Percentiles rank a stretch among this genome's conserved stretches.
These are phyloP conservation scores for Drosophila nigritarsus DNA, from an alignment of 2,888 invertebrate genomes.

Conservation along the genomic window DNA sequence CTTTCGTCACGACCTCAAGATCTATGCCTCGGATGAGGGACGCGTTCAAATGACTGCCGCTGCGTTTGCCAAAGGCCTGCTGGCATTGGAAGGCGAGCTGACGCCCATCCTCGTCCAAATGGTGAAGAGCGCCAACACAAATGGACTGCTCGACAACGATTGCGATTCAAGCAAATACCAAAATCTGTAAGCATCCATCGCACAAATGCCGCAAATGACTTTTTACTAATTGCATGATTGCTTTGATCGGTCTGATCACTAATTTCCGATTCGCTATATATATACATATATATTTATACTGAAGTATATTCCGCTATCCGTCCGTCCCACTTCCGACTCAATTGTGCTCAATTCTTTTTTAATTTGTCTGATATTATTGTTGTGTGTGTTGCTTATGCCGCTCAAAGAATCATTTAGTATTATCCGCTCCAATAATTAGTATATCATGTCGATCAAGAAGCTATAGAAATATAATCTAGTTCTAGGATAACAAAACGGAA, in stretches of 20 bases:
- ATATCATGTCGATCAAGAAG: not conserved
- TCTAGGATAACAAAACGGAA: not conserved
- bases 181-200: conserved; percentile 90
- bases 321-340: not conserved
- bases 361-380: not conserved
- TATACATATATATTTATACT: not conserved
- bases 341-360: not conserved
- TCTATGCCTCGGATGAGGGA: conserved; percentile 99
- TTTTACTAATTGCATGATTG: not conserved
- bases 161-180: conserved; percentile 98
- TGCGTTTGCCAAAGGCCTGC: conserved; percentile 98
- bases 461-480: not conserved
- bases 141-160: conserved; percentile 98
- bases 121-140: conserved; percentile 99
- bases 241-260: not conserved
- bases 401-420: too few species aligned
- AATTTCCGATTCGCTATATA: not conserved
- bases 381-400: not conserved
- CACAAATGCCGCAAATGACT: not conserved
- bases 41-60: conserved; percentile 99
- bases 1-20: conserved; percentile 99
- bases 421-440: not conserved
- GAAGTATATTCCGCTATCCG: not conserved
- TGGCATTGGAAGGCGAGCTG: conserved; percentile 98
- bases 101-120: conserved; percentile 99